phyloP scores from a whole-genome alignment of 1,140 invertebrate species.

The honey bee (Apis mellifera) region DNA sequence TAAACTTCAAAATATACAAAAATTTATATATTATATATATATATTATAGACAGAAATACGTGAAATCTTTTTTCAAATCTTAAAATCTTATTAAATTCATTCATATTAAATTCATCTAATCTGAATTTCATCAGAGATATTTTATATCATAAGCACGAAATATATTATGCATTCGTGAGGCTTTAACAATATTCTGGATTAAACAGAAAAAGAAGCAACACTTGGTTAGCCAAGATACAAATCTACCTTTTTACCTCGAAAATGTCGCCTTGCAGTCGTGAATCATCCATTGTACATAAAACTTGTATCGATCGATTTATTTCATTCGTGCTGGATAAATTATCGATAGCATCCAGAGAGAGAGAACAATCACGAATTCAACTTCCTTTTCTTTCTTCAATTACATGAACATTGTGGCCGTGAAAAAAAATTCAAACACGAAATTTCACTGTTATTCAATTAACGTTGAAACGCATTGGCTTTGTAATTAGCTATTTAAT shows the following conservation, averaged over 20 bases:
- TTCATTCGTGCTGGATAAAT: slow-evolving; percentile 28
- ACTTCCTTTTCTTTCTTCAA: not conserved
- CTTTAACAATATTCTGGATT: not conserved
- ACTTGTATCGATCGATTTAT: slow-evolving; percentile 21
- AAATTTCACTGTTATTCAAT: slow-evolving; percentile 35
- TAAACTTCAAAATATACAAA: not conserved
- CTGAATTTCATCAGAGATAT: too few species aligned
- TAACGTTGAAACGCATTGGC: slow-evolving; percentile 9
- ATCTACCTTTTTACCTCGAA: slow-evolving; percentile 26
- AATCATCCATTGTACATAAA: not conserved
- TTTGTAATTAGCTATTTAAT: slow-evolving; percentile 31
- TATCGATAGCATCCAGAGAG: not conserved
- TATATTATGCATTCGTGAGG: not conserved
- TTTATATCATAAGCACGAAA: not conserved
- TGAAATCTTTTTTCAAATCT: too few species aligned
- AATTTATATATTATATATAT: not conserved
- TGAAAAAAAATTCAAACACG: too few species aligned
- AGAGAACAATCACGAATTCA: not conserved
- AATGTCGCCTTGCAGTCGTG: slow-evolving; percentile 2
- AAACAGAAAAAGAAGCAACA: not conserved
- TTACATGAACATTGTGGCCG: not conserved
- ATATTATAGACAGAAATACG: too few species aligned
- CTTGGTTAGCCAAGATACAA: not conserved
- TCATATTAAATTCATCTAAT: too few species aligned
- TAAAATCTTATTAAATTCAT: too few species aligned